phyloP scores from a whole-genome alignment of 2,888 invertebrate species.

The Pocota personata region DNA sequence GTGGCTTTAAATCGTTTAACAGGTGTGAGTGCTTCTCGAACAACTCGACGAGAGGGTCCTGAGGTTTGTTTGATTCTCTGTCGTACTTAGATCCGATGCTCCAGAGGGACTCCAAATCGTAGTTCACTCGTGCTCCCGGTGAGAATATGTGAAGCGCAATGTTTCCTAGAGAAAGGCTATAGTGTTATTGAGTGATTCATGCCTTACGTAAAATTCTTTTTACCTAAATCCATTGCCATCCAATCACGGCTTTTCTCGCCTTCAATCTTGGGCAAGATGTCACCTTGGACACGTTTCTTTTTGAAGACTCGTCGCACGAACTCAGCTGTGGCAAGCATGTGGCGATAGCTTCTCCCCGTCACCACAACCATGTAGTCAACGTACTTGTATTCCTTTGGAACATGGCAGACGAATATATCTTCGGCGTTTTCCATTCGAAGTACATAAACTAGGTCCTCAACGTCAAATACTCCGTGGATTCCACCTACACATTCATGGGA shows the following conservation, averaged over 20 bases:
- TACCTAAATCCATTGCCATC: conserved; percentile 96
- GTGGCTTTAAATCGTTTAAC: conserved; percentile 76
- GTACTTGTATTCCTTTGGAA: conserved; percentile 90
- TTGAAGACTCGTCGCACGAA: conserved; percentile 91
- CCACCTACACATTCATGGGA: conserved; percentile 86
- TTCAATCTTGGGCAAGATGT: conserved; percentile 90
- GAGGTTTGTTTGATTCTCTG: conserved; percentile 85
- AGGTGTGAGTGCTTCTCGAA: conserved; percentile 87
- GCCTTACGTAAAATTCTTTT: background rate
- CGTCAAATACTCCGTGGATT: conserved; percentile 91
- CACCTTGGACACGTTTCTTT: conserved; percentile 86
- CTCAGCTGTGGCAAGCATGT: conserved; percentile 89
- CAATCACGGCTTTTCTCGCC: conserved; percentile 90
- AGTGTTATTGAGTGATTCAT: background rate
- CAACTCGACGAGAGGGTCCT: conserved; percentile 86
- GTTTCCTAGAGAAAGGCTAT: conserved; percentile 87
- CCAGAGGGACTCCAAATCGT: conserved; percentile 97
- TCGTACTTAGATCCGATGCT: conserved; percentile 93
- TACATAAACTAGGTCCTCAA: conserved; percentile 91
- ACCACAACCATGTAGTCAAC: conserved; percentile 93
- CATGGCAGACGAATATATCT: conserved; percentile 91
- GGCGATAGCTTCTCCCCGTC: conserved; percentile 88
- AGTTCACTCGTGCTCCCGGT: conserved; percentile 86
- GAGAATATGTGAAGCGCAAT: conserved; percentile 95
- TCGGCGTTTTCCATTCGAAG: conserved; percentile 90